These are phyloP conservation scores for Darevskia nairensis DNA, from an alignment of 2,797 vertebrate genomes.

Conservation along the genomic window DNA sequence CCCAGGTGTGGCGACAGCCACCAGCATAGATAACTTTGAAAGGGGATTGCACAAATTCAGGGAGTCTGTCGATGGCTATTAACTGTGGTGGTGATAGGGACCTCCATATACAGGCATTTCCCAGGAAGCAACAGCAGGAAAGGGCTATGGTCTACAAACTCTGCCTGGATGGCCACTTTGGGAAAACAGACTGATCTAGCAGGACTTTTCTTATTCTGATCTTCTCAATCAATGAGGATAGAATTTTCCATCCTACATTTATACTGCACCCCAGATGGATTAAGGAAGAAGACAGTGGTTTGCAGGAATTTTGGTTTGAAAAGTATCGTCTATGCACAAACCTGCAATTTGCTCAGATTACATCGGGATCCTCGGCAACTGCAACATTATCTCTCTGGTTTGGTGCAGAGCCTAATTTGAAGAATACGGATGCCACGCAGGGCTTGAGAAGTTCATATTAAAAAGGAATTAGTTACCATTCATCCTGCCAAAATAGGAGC, in stretches of 20 bases:
- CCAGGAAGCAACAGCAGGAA: not conserved
- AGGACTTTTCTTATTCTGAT: not conserved
- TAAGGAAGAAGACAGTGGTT: slow-evolving; percentile 4
- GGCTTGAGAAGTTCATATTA: too few species aligned
- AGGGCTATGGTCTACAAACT: not conserved
- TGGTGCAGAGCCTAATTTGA: not conserved
- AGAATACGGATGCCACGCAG: not conserved
- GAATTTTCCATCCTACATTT: slow-evolving; percentile 12
- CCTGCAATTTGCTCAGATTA: not conserved
- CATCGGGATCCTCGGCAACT: not conserved
- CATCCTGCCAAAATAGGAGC: too few species aligned
- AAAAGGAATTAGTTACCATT: too few species aligned
- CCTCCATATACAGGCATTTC: not conserved
- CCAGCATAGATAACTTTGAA: not conserved
- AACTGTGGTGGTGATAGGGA: not conserved
- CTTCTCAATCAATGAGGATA: not conserved
- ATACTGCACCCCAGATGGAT: not conserved
- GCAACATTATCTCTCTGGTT: not conserved
- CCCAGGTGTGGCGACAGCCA: not conserved
- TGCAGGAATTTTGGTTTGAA: not conserved
- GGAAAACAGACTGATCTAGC: not conserved
- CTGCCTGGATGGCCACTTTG: not conserved
- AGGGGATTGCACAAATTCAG: not conserved
- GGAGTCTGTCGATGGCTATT: too few species aligned
- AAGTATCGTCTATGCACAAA: not conserved